Evolutionary conservation across 2,113 vertebrate species (phyloP).

Genomic region (Isichthys henryi): DNA sequence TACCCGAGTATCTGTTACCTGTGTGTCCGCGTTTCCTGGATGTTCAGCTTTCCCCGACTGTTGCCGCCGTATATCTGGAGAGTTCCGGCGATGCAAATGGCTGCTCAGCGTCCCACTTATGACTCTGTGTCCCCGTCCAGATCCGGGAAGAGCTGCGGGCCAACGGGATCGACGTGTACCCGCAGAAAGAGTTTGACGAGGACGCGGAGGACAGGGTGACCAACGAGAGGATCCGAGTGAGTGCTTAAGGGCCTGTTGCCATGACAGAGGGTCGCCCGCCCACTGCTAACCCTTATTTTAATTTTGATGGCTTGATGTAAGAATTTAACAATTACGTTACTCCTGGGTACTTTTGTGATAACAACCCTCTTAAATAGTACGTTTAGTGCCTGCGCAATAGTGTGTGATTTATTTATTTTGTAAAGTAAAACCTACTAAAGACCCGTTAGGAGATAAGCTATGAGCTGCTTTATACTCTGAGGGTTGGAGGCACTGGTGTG

Average conservation of each 20-base stretch:
- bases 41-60: not conserved
- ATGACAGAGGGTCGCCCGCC: not conserved
- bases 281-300: not conserved
- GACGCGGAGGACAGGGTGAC: slow-evolving; percentile 84
- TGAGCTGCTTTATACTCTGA: not conserved
- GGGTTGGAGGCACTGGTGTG: not conserved
- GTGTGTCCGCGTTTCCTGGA: not conserved
- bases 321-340: not conserved
- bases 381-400: not conserved
- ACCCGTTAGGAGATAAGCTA: not conserved
- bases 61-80: not conserved
- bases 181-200: slow-evolving; percentile 95
- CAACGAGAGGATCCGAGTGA: slow-evolving; percentile 92
- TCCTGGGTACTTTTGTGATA: not conserved
- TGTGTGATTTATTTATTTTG: not conserved
- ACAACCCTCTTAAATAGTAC: not conserved
- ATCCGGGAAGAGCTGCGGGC: slow-evolving; percentile 84
- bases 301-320: not conserved
- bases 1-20: not conserved
- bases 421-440: not conserved
- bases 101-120: not conserved
- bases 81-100: not conserved
- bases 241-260: slow-evolving; percentile 23
- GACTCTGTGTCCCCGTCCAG: slow-evolving; percentile 47
- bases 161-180: slow-evolving; percentile 89